These are phyloP conservation scores for Horisme vitalbata DNA, from an alignment of 2,888 invertebrate species.

Conservation along the genomic window DNA sequence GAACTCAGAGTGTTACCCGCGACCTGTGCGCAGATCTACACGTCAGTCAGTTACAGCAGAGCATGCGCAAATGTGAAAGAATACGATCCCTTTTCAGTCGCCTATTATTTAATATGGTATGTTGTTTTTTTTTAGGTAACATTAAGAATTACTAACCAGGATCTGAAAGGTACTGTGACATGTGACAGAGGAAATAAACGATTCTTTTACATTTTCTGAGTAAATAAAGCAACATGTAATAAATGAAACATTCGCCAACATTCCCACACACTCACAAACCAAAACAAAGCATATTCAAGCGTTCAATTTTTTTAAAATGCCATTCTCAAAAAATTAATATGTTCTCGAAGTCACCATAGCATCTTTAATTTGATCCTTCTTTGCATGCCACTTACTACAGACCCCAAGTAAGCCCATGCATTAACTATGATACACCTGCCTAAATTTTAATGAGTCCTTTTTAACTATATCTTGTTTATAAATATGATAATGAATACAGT, in stretches of 20 bases:
- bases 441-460: not conserved
- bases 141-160: no score
- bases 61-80: no score
- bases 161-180: no score
- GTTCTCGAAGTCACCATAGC: no score
- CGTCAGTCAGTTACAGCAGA: not conserved
- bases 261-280: slow-evolving; percentile 3
- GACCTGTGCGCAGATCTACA: slow-evolving; percentile 33
- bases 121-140: no score
- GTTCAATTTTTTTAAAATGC: no score
- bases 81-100: no score
- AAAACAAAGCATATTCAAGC: slow-evolving; percentile 4
- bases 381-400: not conserved
- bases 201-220: not conserved
- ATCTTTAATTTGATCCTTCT: no score
- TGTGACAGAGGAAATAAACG: no score
- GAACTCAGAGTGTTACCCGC: slow-evolving; percentile 45
- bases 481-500: not conserved
- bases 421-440: slow-evolving; percentile 1
- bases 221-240: not conserved
- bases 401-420: slow-evolving; percentile 10
- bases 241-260: not conserved
- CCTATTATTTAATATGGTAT: no score
- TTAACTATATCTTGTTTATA: not conserved
- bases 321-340: no score